phyloP scores from a whole-genome alignment of 1,140 invertebrate genomes.

The Arion vulgaris region DNA sequence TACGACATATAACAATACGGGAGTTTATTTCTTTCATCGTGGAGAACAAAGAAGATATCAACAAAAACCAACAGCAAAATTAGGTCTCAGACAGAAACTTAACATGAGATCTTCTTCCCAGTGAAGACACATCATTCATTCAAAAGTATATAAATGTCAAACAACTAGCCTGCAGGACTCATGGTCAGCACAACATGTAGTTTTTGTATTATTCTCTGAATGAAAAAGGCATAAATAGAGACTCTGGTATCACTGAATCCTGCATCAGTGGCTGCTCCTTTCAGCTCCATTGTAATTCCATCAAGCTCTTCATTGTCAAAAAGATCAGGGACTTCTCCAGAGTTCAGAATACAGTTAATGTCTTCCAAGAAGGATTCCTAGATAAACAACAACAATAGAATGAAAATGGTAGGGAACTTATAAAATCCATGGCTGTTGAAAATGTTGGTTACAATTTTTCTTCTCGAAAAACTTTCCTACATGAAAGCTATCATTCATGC shows the following conservation, averaged over 20 bases:
- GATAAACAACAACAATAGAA: constrained; percentile 27
- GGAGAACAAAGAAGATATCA: too few species aligned
- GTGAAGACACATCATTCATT: too few species aligned
- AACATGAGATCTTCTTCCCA: too few species aligned
- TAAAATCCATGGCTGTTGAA: too few species aligned
- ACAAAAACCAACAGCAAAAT: too few species aligned
- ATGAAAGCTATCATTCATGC: too few species aligned
- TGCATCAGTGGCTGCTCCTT: constrained; percentile 63
- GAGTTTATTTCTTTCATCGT: too few species aligned
- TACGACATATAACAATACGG: too few species aligned
- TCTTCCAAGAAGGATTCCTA: constrained; percentile 73
- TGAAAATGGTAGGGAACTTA: too few species aligned
- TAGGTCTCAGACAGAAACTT: too few species aligned
- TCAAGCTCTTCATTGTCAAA: constrained; percentile 73
- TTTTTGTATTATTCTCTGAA: constrained; percentile 69
- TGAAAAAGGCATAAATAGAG: constrained; percentile 70
- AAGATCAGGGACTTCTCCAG: constrained; percentile 71
- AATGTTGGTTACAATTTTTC: too few species aligned
- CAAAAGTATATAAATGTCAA: neutral
- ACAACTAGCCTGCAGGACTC: constrained; percentile 74
- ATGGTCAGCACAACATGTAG: constrained; percentile 72
- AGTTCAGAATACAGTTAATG: constrained; percentile 72
- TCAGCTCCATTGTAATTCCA: constrained; percentile 71
- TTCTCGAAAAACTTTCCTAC: too few species aligned
- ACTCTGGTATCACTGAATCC: constrained; percentile 66